Base-by-base conservation (phyloP, 2,113 vertebrate genomes). In the Marcusenius ussheri region DNA sequence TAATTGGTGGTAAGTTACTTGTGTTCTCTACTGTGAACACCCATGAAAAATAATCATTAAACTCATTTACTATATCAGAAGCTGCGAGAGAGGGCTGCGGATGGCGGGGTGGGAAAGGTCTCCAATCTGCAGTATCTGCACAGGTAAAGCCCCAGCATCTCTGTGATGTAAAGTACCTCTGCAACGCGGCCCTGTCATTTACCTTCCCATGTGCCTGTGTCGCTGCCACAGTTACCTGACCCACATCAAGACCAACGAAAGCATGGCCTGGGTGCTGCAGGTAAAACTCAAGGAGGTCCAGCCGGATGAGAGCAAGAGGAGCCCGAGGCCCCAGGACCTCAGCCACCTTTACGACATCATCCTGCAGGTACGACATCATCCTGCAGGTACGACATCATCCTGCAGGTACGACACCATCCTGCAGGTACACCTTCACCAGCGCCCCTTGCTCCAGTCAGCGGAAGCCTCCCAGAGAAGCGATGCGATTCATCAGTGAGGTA, bases 331-430 rank as follows among this genome's bases (percentile, higher is more conserved):
- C 0, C 98, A 99, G 94, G 98, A 99, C 93, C 96, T 99, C 39
- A 99, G 99, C 95, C 97, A 98, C 19, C 97, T 99, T 47, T 99
- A 99, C 0, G 98, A 99, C 93, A 98, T 99, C 94, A 98, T 99
- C 91, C 94, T 99, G 88, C 98, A 99, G 98, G 98, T 99, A n/a
- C n/a, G n/a, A n/a, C n/a, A n/a, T n/a, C n/a, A n/a, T n/a, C n/a
- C n/a, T n/a, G n/a, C n/a, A n/a, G n/a, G n/a, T n/a, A n/a, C n/a
- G n/a, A n/a, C n/a, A n/a, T n/a, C n/a, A n/a, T n/a, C n/a, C n/a
- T n/a, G n/a, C n/a, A n/a, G n/a, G n/a, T n/a, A n/a, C n/a, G n/a
- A n/a, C n/a, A n/a, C n/a, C 45, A 45, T 45, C 45, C 45, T 45
- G 45, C 45, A 45, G 4, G 45, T 45, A 45, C 15, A 39, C 15